phyloP scores from a whole-genome alignment of 2,888 invertebrate species.

The Lepidocyrtinus sp. region DNA sequence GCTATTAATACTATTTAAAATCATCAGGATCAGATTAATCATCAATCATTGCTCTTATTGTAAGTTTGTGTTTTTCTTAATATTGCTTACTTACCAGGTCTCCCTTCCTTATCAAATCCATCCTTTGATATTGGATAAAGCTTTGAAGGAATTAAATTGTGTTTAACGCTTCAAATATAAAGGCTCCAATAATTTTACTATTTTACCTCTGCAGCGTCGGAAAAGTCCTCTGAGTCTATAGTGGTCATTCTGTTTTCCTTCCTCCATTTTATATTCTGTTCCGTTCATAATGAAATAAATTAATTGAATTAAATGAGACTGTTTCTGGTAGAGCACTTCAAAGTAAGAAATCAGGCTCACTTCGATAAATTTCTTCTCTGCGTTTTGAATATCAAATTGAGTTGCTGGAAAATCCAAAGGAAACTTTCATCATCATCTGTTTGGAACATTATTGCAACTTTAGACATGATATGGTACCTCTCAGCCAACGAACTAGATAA shows the following conservation, averaged over 20 bases:
- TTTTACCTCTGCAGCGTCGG: neutral
- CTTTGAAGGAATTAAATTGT: slow-evolving; percentile 18
- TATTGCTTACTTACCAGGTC: neutral
- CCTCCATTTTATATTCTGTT: slow-evolving; percentile 36
- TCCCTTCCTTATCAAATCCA: slow-evolving; percentile 16
- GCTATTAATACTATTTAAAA: slow-evolving; percentile 31
- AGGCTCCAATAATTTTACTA: too few species aligned
- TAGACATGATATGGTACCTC: slow-evolving; percentile 23
- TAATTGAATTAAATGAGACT: neutral
- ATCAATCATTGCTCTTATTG: neutral
- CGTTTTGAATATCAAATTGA: slow-evolving; percentile 31
- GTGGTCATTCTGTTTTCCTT: slow-evolving; percentile 27
- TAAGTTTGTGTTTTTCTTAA: neutral
- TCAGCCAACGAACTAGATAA: slow-evolving; percentile 29
- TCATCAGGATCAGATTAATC: neutral
- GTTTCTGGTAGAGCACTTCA: neutral
- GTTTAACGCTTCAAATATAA: neutral
- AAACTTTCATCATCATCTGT: neutral
- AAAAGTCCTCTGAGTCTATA: neutral
- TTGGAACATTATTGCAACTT: too few species aligned
- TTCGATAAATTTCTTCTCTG: slow-evolving; percentile 30
- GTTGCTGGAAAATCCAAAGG: slow-evolving; percentile 16
- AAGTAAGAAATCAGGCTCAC: neutral
- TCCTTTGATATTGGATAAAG: neutral
- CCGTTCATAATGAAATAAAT: neutral